phyloP scores from a whole-genome alignment of 2,797 vertebrate genomes.

The Sebastes ruberrimus region DNA sequence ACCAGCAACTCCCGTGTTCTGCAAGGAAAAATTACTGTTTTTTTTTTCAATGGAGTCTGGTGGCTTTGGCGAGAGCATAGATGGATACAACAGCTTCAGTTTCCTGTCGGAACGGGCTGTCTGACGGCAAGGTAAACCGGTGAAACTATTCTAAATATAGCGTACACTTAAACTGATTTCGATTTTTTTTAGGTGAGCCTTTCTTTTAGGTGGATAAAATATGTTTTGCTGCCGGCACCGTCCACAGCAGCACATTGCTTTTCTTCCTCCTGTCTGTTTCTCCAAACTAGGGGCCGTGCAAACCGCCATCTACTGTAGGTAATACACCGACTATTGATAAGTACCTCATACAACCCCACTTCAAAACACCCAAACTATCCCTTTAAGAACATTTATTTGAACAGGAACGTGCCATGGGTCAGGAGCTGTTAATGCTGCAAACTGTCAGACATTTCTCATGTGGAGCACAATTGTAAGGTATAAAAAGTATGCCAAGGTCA shows the following conservation, averaged over 20 bases:
- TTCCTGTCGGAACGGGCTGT: too few relatives aligned
- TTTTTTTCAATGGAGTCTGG: too few relatives aligned
- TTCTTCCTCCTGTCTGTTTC: neutral
- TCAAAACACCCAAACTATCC: fast-evolving
- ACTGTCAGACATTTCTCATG: slow-evolving; percentile 13
- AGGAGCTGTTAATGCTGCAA: neutral
- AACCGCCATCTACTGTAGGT: neutral
- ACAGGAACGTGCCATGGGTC: neutral
- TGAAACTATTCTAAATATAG: too few relatives aligned
- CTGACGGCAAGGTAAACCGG: fast-evolving
- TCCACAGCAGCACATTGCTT: too few relatives aligned
- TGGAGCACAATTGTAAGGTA: slow-evolving; percentile 16
- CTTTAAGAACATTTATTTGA: slow-evolving; percentile 6
- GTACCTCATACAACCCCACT: neutral
- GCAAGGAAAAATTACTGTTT: too few relatives aligned
- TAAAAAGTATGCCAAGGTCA: slow-evolving; percentile 39
- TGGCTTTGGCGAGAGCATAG: too few relatives aligned
- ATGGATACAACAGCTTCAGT: too few relatives aligned
- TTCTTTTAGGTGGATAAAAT: too few relatives aligned
- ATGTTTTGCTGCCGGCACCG: too few relatives aligned
- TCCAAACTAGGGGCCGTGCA: neutral
- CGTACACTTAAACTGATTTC: too few relatives aligned
- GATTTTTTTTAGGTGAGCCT: fast-evolving
- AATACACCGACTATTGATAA: fast-evolving
- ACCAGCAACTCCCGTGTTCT: fast-evolving